phyloP scores from a whole-genome alignment of 2,797 vertebrate species.

The Anas bernieri region DNA sequence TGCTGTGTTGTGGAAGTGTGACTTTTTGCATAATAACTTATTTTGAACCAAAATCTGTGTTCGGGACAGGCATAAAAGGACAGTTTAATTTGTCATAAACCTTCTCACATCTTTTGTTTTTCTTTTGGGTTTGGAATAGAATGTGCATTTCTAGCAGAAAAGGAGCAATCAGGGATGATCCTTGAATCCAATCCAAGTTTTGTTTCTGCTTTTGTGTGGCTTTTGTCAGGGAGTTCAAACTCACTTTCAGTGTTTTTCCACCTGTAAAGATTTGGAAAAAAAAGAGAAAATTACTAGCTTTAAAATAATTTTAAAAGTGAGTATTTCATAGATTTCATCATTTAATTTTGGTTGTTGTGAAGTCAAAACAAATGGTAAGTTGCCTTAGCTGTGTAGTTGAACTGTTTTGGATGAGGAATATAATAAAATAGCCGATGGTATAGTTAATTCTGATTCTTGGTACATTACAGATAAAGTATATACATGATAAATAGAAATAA shows the following conservation, averaged over 20 bases:
- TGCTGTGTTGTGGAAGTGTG: neutral
- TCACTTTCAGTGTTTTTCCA: neutral
- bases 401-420: neutral
- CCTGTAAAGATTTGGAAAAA: neutral
- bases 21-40: neutral
- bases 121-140: neutral
- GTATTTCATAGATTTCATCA: neutral
- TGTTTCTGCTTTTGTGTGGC: neutral
- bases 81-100: neutral
- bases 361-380: neutral
- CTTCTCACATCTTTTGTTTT: neutral
- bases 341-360: neutral
- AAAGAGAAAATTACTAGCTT: neutral
- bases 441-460: neutral
- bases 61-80: neutral
- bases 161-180: neutral
- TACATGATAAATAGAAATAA: neutral
- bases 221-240: neutral
- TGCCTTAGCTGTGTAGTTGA: neutral
- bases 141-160: neutral
- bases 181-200: neutral
- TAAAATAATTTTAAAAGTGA: neutral
- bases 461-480: neutral
- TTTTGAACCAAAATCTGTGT: neutral
- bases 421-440: neutral